Evolutionary conservation across 2,888 invertebrate species (phyloP).

Genomic region (Strigamia crassipes): DNA sequence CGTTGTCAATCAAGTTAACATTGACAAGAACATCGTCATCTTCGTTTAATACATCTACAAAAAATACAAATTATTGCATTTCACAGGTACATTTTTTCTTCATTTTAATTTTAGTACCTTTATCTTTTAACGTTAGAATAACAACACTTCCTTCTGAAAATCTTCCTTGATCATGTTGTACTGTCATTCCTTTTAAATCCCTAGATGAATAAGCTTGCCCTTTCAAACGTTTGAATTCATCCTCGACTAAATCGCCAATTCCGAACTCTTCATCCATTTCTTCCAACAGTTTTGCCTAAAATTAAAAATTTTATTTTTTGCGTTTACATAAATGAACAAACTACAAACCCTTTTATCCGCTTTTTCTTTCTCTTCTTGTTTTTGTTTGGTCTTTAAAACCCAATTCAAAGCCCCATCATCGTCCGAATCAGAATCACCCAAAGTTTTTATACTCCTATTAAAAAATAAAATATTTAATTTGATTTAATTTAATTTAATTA

Average conservation of each 20-base stretch:
- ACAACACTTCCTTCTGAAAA: conserved; percentile 80
- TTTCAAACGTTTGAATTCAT: conserved; percentile 65
- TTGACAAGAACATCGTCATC: conserved; percentile 87
- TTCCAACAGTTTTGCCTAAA: conserved; percentile 85
- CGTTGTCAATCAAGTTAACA: conserved; percentile 84
- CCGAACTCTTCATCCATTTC: conserved; percentile 96
- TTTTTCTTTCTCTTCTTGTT: conserved; percentile 77
- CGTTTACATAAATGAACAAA: conserved; percentile 49
- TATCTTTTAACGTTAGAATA: conserved; percentile 91
- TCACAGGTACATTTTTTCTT: neutral
- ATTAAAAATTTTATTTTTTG: conserved; percentile 48
- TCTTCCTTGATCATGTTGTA: conserved; percentile 75
- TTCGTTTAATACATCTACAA: conserved; percentile 57
- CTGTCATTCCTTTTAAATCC: conserved; percentile 79
- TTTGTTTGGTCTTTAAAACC: conserved; percentile 78
- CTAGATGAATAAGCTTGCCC: conserved; percentile 68
- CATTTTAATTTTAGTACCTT: conserved; percentile 62
- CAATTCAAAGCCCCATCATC: conserved; percentile 72
- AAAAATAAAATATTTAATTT: too few species aligned
- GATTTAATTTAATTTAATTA: too few species aligned
- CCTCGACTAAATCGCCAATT: conserved; percentile 79
- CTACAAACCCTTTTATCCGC: conserved; percentile 77
- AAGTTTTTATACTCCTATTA: conserved; percentile 52
- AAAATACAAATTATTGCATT: neutral
- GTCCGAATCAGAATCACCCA: conserved; percentile 69